Evolutionary conservation across 2,888 invertebrate species (phyloP), one percentile per base, ranked within the genome.

Genomic region (Holacanthella duospinosa): DNA sequence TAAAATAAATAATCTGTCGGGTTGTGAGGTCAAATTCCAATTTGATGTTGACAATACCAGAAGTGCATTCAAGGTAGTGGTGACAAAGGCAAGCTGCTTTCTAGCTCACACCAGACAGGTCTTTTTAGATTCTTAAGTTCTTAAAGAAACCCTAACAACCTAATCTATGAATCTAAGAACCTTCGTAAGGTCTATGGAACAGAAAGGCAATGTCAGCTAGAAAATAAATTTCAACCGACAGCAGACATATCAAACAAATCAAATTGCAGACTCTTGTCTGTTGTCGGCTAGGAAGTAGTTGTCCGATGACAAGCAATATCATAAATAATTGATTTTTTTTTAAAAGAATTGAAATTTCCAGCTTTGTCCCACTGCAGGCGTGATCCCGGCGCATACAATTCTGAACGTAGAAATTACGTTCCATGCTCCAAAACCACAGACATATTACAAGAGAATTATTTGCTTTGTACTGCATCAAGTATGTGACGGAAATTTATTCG

Each of bases 401-500:
- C 19, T 59, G 2, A 62, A 57, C 43, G 12, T 70, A 0, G 65
- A 68, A 26, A 55, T 68, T 27, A 53, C 60, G 19, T 70, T 70
- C 58, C 60, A 64, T 16, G 68, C 70, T 0, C 59, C 55, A 24
- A 66, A 66, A 43, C 64, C 70, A 3, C 64, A 67, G 60, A 62
- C 65, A 12, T 70, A 63, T 59, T 70, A 70, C 60, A 70, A 70
- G 57, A 43, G 70, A 56, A 53, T 64, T 4, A 60, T 63, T 27
- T 70, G 70, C 36, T 29, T 68, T 0, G 29, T 70, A 19, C 70
- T 68, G 25, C 67, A 68, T 16, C 70, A 68, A 54, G 64, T 56
- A 29, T 2, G 21, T 29, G 21, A 29, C 1, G 12, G 55, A 16
- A 24, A n/a, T n/a, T n/a, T n/a, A n/a, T n/a, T n/a, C n/a, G n/a